phyloP scores from a whole-genome alignment of 2,797 vertebrate species.

The Megalops cyprinoides region DNA sequence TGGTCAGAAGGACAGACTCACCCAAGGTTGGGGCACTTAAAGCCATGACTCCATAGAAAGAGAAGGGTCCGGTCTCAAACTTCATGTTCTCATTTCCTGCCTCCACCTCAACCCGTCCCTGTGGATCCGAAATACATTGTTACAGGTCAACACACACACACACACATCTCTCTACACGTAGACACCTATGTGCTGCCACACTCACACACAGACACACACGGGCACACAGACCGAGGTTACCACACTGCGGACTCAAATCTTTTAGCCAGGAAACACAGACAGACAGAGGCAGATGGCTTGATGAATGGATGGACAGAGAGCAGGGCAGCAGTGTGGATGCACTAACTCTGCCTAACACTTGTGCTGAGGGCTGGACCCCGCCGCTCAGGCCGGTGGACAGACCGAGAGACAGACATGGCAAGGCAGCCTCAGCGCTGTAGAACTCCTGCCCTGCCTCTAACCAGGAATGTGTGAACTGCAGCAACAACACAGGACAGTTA shows the following conservation, averaged over 20 bases:
- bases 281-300: neutral
- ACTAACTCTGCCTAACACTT: too few species aligned
- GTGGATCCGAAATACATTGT: conserved; percentile 27
- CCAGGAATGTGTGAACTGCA: conserved; percentile 74
- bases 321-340: too few species aligned
- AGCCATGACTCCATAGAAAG: conserved; percentile 92
- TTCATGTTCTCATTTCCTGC: conserved; percentile 97
- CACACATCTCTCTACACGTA: too few species aligned
- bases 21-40: conserved; percentile 69
- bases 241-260: too few species aligned
- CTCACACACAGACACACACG: too few species aligned
- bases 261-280: too few species aligned
- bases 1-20: too few species aligned
- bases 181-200: too few species aligned
- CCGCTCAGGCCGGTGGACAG: neutral
- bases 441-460: conserved; percentile 23
- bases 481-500: conserved; percentile 71
- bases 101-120: conserved; percentile 96
- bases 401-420: neutral
- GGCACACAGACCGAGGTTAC: too few species aligned
- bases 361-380: neutral
- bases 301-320: too few species aligned
- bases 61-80: conserved; percentile 93
- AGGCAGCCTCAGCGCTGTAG: conserved; percentile 31
- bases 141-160: neutral